These are phyloP conservation scores for Diogma glabrata DNA, from an alignment of 2,888 invertebrate genomes.

Conservation along the genomic window DNA sequence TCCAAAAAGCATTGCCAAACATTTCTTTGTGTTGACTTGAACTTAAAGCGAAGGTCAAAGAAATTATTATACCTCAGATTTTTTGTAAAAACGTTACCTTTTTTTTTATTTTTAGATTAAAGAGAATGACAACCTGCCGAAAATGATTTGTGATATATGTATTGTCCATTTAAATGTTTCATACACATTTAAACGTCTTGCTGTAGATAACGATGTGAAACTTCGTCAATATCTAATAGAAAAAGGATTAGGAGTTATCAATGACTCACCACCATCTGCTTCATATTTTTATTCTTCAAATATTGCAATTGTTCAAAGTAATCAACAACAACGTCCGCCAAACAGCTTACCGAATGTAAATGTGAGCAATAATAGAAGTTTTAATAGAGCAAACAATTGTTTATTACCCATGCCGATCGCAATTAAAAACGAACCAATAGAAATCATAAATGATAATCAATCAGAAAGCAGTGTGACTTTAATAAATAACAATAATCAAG, in stretches of 20 bases:
- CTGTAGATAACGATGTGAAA: slow-evolving; percentile 20
- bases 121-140: slow-evolving; percentile 20
- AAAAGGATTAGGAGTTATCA: slow-evolving; percentile 14
- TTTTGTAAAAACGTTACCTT: too few species aligned
- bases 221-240: slow-evolving; percentile 21
- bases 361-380: background rate
- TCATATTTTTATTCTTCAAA: slow-evolving; percentile 4
- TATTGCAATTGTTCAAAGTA: slow-evolving; percentile 1
- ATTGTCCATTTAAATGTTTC: slow-evolving; percentile 22
- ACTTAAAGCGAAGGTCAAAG: too few species aligned
- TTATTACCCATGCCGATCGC: background rate
- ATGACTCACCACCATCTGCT: background rate
- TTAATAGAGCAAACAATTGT: background rate
- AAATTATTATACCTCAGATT: too few species aligned
- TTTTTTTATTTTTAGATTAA: slow-evolving; percentile 18
- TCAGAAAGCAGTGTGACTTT: background rate
- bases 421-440: background rate
- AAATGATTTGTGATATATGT: slow-evolving; percentile 20
- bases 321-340: too few species aligned
- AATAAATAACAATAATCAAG: too few species aligned
- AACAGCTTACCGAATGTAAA: too few species aligned
- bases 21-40: too few species aligned
- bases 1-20: too few species aligned
- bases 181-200: slow-evolving; percentile 20
- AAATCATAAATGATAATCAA: background rate